Conservation (phyloP, 2,888 invertebrate genomes). For the Abscondita cerata region DNA sequence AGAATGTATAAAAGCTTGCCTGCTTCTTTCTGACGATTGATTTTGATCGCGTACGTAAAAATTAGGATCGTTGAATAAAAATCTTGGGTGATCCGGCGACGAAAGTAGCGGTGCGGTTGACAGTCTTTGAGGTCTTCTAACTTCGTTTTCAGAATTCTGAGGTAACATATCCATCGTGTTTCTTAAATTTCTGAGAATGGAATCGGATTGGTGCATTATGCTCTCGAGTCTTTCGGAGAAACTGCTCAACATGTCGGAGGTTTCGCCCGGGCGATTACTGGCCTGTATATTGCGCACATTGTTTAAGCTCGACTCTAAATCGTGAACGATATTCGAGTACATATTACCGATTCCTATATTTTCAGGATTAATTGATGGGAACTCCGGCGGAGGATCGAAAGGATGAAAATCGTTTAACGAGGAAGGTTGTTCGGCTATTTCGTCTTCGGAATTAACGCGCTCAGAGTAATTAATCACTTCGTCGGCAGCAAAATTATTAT, state of each 20-base stretch:
- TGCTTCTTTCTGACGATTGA: constrained; percentile 16
- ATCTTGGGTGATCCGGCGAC: constrained; percentile 27
- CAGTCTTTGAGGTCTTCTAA: constrained; percentile 2
- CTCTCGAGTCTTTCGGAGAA: constrained; percentile 55
- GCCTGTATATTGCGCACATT: constrained; percentile 52
- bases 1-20: constrained; percentile 15
- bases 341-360: constrained; percentile 52
- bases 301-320: constrained; percentile 54
- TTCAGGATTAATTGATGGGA: constrained; percentile 47
- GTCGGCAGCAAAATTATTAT: constrained; percentile 40
- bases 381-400: constrained; percentile 48
- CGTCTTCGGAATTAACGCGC: constrained; percentile 51
- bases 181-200: constrained; percentile 54
- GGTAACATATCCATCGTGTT: constrained; percentile 51
- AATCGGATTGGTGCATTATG: constrained; percentile 56
- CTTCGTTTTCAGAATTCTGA: constrained; percentile 21
- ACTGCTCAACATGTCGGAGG: constrained; percentile 54
- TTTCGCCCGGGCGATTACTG: constrained; percentile 50
- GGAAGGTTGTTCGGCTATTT: constrained; percentile 34
- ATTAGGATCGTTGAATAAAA: constrained; percentile 47
- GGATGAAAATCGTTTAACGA: constrained; percentile 40
- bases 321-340: constrained; percentile 56
- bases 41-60: constrained; percentile 50
- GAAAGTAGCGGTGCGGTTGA: constrained; percentile 10
- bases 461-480: constrained; percentile 56